A percentile compares a stretch with the other conserved stretches of the same genome.
Evolutionary conservation across 2,113 vertebrate species (phyloP).

Genomic region (Jaculus jaculus): DNA sequence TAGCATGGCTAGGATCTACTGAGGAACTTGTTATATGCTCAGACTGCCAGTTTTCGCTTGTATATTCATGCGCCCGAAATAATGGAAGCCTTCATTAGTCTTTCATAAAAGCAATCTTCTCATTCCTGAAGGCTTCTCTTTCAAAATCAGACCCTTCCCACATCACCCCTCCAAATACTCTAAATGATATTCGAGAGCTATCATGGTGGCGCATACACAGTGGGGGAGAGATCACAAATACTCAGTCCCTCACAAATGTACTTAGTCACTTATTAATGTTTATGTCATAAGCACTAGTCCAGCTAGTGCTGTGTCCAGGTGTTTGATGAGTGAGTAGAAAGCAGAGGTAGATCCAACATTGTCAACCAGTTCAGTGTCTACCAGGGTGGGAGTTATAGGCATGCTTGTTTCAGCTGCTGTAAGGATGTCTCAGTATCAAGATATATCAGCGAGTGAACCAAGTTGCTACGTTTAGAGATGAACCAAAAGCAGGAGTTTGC

Average conservation of each 20-base stretch:
- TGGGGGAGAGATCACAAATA: not conserved
- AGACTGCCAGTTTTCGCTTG: not conserved
- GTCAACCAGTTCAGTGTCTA: not conserved
- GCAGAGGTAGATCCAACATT: not conserved
- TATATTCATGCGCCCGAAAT: not conserved
- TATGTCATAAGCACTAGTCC: not conserved
- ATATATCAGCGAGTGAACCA: not conserved
- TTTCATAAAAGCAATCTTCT: not conserved
- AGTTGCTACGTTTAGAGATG: not conserved
- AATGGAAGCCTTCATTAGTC: not conserved
- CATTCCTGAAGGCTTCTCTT: not conserved
- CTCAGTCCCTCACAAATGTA: not conserved
- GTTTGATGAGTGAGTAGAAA: not conserved
- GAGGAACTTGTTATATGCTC: not conserved
- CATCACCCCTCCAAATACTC: not conserved
- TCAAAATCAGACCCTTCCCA: not conserved
- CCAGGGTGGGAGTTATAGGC: not conserved
- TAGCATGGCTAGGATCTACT: not conserved
- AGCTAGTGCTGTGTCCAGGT: not conserved
- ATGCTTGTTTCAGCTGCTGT: not conserved
- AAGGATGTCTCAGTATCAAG: conserved; percentile 4
- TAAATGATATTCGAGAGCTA: not conserved
- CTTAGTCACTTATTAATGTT: conserved; percentile 5
- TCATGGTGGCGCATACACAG: not conserved
- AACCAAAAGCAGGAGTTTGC: conserved; percentile 2